Evolutionary conservation across 2,113 vertebrate species (phyloP).

Genomic region (Psephotus haematonotus): DNA sequence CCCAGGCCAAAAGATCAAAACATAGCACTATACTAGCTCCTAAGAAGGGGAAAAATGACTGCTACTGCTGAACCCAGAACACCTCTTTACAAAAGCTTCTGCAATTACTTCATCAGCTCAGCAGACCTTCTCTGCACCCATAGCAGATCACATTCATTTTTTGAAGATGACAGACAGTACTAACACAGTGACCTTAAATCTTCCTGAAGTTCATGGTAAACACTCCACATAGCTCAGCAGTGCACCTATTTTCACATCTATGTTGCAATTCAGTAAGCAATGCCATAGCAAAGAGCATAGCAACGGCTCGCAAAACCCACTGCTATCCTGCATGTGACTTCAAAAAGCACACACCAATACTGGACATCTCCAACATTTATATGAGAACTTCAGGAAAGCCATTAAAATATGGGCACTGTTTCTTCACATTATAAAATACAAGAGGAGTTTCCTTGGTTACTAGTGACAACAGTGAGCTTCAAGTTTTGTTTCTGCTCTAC

Average conservation of each 20-base stretch:
- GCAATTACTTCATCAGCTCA: background rate
- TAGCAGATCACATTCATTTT: background rate
- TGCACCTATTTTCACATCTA: background rate
- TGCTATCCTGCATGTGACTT: background rate
- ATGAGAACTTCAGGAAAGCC: background rate
- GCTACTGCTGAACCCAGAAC: too few relatives aligned
- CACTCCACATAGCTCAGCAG: background rate
- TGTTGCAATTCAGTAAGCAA: background rate
- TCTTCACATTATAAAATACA: background rate
- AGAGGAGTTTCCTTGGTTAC: background rate
- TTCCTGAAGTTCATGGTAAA: background rate
- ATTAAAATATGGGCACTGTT: background rate
- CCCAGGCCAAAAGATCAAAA: too few relatives aligned
- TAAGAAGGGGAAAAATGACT: too few relatives aligned
- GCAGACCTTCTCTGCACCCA: background rate
- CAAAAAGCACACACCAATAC: background rate
- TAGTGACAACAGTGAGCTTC: background rate
- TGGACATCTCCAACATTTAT: background rate
- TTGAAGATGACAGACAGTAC: rapidly evolving
- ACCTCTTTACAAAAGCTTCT: background rate
- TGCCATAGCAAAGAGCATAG: background rate
- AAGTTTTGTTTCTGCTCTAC: background rate
- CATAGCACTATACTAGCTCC: too few relatives aligned
- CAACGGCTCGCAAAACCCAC: background rate
- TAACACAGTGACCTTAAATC: background rate